These are phyloP conservation scores for Synanceia verrucosa DNA, from an alignment of 2,797 vertebrate species.

Conservation along the genomic window DNA sequence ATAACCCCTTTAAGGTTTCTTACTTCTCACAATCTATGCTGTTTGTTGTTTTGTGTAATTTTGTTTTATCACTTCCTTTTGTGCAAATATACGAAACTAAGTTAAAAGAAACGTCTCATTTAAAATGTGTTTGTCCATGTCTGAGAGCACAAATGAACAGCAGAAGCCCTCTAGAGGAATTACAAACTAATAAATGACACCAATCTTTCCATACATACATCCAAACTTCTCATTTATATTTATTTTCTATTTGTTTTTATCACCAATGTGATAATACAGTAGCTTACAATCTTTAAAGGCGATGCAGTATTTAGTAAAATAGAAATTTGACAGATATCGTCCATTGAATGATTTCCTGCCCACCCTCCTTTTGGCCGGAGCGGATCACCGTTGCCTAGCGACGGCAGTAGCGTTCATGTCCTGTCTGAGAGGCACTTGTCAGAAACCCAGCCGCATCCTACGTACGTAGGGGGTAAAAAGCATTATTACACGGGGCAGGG, in stretches of 20 bases:
- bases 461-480: slow-evolving; percentile 32
- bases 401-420: slow-evolving; percentile 57
- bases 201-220: not conserved
- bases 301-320: not conserved
- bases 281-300: not conserved
- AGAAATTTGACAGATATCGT: not conserved
- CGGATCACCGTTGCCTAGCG: slow-evolving; percentile 64
- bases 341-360: slow-evolving; percentile 4
- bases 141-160: not conserved
- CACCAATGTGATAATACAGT: not conserved
- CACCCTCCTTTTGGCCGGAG: not conserved
- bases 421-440: slow-evolving; percentile 69
- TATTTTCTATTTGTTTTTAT: no score
- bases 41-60: no score
- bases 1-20: no score
- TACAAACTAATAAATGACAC: not conserved
- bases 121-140: no score
- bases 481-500: slow-evolving; percentile 37
- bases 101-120: no score
- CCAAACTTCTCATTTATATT: not conserved
- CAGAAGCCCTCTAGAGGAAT: not conserved
- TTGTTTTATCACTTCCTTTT: no score
- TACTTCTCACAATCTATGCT: no score
- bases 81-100: no score
- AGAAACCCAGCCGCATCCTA: slow-evolving; percentile 51